Evolutionary conservation across 2,888 invertebrate genomes (phyloP), one percentile per base, ranked within the genome.

Genomic region (Malacosoma neustria): DNA sequence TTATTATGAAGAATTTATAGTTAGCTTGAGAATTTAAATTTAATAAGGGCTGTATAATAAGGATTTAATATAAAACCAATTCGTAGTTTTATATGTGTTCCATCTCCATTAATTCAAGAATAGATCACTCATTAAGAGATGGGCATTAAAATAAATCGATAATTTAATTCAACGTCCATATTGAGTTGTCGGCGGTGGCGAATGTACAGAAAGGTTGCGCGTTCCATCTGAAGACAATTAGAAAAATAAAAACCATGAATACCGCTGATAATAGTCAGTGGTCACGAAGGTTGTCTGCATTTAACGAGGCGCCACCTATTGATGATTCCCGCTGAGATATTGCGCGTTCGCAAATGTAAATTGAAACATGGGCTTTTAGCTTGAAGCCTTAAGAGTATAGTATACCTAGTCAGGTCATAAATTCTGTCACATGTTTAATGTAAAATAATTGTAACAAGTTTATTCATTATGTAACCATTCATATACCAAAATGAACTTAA

Each of bases 301-400:
- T 63, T 69, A 65, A 62, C 59, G 62, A 77, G 80, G 75, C 77
- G 81, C 77, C 79, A 71, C 67, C 66, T 64, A 63, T 65, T 67
- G 61, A 58, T 59, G 57, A 62, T 63, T 60, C 82, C 81, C 72
- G 80, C 81, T 80, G 84, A 40, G 80, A 67, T 64, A 62, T 55
- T 55, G 59, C 60, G 56, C 54, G 50, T 57, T 55, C 58, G 54
- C 71, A 71, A 72, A 48, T 57, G 45, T 65, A 62, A 57, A 42
- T 47, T 62, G 72, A 55, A 34, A 45, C 45, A 34, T 39, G 38
- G 37, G 36, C 36, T 30, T 38, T 41, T 40, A 32, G 41, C 30
- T 38, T 33, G 36, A n/a, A n/a, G n/a, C n/a, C n/a, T n/a, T n/a
- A n/a, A n/a, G n/a, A n/a, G n/a, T n/a, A n/a, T n/a, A n/a, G n/a